phyloP scores from a whole-genome alignment of 2,888 invertebrate species.

The Acanthosepion pharaonis region DNA sequence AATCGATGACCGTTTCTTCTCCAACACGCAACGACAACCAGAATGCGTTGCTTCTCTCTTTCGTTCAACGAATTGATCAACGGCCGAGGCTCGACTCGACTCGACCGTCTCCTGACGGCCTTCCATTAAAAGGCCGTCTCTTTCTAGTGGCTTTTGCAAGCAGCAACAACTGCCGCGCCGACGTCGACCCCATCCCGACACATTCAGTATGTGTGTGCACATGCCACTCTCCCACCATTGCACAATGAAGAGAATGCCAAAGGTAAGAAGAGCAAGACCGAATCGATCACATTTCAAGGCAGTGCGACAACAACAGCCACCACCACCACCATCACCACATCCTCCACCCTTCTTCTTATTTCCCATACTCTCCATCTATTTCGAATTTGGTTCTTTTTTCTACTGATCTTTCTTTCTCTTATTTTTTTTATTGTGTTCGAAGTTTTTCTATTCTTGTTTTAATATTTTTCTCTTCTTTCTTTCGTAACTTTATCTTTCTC shows the following conservation, averaged over 20 bases:
- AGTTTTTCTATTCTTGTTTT: no score
- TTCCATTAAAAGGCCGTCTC: background rate
- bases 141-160: slow-evolving; percentile 33
- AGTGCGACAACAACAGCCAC: background rate
- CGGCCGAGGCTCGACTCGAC: background rate
- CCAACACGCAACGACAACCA: no score
- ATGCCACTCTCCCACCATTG: slow-evolving; percentile 8
- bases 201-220: background rate
- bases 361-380: no score
- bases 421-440: no score
- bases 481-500: no score
- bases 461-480: no score
- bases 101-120: background rate
- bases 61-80: background rate
- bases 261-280: background rate
- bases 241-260: background rate
- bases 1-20: no score
- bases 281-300: slow-evolving; percentile 23
- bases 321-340: no score
- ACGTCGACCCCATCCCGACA: background rate
- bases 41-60: no score
- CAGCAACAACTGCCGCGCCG: background rate
- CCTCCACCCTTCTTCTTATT: no score
- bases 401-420: no score
- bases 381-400: no score